A percentile compares a stretch with the other conserved stretches of the same genome.
Evolutionary conservation across 2,113 vertebrate species (phyloP).

Genomic region (Gorsachius goisagi): DNA sequence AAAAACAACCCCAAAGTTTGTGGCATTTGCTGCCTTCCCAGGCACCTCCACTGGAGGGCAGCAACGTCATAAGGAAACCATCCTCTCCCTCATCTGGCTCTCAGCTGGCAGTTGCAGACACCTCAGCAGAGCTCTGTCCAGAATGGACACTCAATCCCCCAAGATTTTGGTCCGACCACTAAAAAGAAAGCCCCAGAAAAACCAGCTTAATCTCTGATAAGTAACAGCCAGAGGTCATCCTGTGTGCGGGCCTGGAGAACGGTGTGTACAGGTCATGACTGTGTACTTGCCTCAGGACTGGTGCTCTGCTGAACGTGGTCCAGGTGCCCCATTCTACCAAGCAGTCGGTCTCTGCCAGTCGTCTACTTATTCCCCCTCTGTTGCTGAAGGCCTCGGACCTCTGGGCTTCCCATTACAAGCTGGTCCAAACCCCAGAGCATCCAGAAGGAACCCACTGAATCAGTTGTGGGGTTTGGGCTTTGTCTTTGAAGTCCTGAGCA

Average conservation of each 20-base stretch:
- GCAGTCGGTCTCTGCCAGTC: neutral
- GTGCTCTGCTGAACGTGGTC: rapidly evolving
- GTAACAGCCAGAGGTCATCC: neutral
- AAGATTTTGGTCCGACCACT: neutral
- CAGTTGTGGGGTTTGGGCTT: neutral
- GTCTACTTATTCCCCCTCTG: neutral
- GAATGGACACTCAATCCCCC: neutral
- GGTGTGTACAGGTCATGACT: neutral
- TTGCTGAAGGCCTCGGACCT: neutral
- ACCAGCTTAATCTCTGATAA: neutral
- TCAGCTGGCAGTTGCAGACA: neutral
- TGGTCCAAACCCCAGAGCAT: neutral
- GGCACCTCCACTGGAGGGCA: constrained; percentile 25
- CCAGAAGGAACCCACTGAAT: neutral
- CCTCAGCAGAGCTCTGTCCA: neutral
- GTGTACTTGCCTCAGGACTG: neutral
- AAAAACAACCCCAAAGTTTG: neutral
- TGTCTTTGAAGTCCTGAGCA: neutral
- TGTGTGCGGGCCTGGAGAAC: no score
- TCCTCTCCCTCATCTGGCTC: neutral
- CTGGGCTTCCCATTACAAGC: neutral
- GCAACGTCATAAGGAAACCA: neutral
- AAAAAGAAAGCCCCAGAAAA: neutral
- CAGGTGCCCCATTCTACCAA: neutral
- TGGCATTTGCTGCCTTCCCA: neutral